These are phyloP conservation scores for Gallinago nigripennis DNA, from an alignment of 2,797 vertebrate genomes.

Conservation along the genomic window DNA sequence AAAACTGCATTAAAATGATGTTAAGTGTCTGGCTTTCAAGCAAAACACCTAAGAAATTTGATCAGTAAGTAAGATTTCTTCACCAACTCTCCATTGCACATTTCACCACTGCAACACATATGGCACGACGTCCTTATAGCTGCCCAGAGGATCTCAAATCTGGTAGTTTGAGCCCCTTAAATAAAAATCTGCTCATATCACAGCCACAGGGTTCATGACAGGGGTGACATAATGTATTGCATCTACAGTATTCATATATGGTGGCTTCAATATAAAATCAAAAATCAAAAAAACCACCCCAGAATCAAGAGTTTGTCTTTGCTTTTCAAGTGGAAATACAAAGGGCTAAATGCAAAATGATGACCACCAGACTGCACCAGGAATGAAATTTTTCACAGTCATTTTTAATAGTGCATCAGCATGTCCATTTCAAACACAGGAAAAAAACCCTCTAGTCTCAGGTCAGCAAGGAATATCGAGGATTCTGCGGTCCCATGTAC, in stretches of 20 bases:
- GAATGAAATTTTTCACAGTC: background rate
- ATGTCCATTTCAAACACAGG: background rate
- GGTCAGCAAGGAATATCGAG: background rate
- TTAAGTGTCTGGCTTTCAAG: slow-evolving; percentile 62
- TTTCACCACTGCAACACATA: background rate
- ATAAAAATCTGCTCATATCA: background rate
- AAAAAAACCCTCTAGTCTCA: background rate
- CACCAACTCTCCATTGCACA: background rate
- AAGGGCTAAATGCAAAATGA: background rate
- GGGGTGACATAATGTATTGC: background rate
- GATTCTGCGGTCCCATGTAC: background rate
- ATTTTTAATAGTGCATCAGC: background rate
- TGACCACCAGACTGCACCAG: background rate
- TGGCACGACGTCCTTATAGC: background rate
- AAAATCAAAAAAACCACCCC: background rate
- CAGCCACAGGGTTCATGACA: background rate
- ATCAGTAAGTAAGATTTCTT: slow-evolving; percentile 16
- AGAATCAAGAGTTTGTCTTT: background rate
- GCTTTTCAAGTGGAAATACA: background rate
- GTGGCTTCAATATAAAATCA: background rate
- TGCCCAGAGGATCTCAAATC: background rate
- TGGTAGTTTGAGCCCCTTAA: background rate
- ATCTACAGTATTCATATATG: background rate
- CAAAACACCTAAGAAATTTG: slow-evolving; percentile 52
- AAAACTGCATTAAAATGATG: slow-evolving; percentile 76